Evolutionary conservation across 2,113 vertebrate genomes (phyloP).

Genomic region (Lophius piscatorius): DNA sequence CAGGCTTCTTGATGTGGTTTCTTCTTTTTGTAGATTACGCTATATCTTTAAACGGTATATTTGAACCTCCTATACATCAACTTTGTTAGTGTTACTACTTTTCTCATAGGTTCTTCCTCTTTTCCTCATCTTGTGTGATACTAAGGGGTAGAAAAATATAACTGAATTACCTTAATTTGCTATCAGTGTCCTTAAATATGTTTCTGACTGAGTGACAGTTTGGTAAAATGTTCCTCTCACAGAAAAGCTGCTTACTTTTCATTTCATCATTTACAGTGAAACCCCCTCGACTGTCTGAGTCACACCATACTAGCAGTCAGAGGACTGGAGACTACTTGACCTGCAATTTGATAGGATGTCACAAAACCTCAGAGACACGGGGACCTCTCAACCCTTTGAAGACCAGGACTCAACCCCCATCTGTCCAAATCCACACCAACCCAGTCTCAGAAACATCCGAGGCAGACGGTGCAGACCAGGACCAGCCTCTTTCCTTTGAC

Average conservation of each 20-base stretch:
- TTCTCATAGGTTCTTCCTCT: too few species aligned
- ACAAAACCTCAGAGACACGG: conserved; percentile 5
- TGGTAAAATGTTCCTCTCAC: too few species aligned
- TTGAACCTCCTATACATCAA: too few species aligned
- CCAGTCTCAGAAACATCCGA: conserved; percentile 21
- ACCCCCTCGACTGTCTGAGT: conserved; percentile 13
- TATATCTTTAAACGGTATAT: too few species aligned
- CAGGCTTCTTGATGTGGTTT: too few species aligned
- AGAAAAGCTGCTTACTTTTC: not conserved
- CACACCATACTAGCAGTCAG: not conserved
- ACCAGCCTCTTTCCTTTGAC: conserved; percentile 80
- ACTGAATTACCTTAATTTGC: too few species aligned
- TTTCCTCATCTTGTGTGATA: too few species aligned
- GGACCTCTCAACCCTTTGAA: not conserved
- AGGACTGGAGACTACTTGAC: not conserved
- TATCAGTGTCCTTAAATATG: too few species aligned
- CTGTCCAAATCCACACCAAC: not conserved
- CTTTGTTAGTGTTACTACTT: too few species aligned
- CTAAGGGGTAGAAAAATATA: too few species aligned
- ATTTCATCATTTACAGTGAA: conserved; percentile 55
- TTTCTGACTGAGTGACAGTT: too few species aligned
- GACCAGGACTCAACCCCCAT: not conserved
- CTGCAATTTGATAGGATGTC: conserved; percentile 2
- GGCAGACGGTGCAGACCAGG: conserved; percentile 50
- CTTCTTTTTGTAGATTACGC: too few species aligned